Base-by-base conservation (phyloP, 2,797 vertebrate genomes). In the Gadopsis bispinosus region DNA sequence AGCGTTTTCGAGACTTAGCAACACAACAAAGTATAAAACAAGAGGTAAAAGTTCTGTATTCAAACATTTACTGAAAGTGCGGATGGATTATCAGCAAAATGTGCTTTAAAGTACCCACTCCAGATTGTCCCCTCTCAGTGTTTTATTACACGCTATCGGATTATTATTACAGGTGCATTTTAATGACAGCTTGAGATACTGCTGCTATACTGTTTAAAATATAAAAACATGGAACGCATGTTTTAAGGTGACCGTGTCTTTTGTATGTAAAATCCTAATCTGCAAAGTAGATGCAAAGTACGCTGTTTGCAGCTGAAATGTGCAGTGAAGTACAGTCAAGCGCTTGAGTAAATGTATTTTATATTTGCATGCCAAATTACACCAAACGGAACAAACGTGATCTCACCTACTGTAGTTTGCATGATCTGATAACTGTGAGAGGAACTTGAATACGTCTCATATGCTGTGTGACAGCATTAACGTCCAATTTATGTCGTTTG, bases 301-400 rank as follows among this genome's bases (percentile, higher is more conserved):
- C 2, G 43, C 6, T 7, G 47, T 53, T 47, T 56, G 2, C 20
- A 1, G 4, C 22, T 47, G 16, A 37, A 53, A 26, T 47, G 10
- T 43, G 7, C 0, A n/a, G 4, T 48, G 16, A 53, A n/a, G 31
- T 48, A 14, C 53, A 68, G 9, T 37, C 5, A 58, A 4, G 7
- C 16, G 8, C 14, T 29, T 37, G 4, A 33, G 26, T 13, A 19
- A 62, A 54, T 10, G 3, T 37, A 26, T 5, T 13, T 14, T 33
- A 76, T 58, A 79, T 88, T 90, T 91, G 83, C 66, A 77, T 87
- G 54, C 73, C 33, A 79, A 79, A 64, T 76, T 1, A 35, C 68
- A 19, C 17, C 12, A 74, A 68, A 67, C 22, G 33, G 51, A 66
- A 19, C 0, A 14, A 58, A 66, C 37, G 26, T 68, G 5, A 60